Evolutionary conservation across 2,113 vertebrate species (phyloP).

Genomic region (Haliaeetus leucogaster): DNA sequence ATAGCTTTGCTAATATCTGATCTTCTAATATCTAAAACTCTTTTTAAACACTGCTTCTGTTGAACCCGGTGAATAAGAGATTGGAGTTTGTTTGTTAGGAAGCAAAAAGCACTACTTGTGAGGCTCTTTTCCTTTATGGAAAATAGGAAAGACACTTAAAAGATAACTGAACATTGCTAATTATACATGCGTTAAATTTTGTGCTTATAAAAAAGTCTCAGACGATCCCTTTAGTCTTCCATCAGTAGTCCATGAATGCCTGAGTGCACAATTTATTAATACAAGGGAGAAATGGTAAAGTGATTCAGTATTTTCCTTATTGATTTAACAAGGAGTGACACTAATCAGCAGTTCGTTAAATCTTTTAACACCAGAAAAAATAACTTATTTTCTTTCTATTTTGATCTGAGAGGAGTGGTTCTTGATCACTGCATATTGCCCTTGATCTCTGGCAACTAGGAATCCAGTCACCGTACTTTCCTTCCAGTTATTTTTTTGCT

Average conservation of each 20-base stretch:
- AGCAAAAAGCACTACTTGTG: not conserved
- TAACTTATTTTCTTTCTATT: not conserved
- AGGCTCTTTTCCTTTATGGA: not conserved
- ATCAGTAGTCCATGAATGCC: not conserved
- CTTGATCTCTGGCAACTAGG: not conserved
- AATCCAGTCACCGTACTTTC: not conserved
- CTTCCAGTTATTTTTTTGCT: not conserved
- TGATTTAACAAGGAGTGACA: conserved; percentile 51
- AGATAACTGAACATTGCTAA: not conserved
- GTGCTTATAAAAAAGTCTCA: not conserved
- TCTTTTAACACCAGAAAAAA: conserved; percentile 39
- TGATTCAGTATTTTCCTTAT: conserved; percentile 5
- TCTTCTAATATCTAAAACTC: not conserved
- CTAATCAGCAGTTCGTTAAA: not conserved
- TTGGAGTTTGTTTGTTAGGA: not conserved
- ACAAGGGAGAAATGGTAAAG: not conserved
- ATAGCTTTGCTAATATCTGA: not conserved
- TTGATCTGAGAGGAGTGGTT: not conserved
- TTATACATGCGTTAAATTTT: not conserved
- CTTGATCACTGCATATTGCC: not conserved
- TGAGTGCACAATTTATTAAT: not conserved
- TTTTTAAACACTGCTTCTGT: not conserved
- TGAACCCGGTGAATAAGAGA: not conserved
- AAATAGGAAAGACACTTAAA: not conserved
- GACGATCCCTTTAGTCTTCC: not conserved